Conservation (phyloP, 2,888 invertebrate genomes). For the Mimas tiliae region DNA sequence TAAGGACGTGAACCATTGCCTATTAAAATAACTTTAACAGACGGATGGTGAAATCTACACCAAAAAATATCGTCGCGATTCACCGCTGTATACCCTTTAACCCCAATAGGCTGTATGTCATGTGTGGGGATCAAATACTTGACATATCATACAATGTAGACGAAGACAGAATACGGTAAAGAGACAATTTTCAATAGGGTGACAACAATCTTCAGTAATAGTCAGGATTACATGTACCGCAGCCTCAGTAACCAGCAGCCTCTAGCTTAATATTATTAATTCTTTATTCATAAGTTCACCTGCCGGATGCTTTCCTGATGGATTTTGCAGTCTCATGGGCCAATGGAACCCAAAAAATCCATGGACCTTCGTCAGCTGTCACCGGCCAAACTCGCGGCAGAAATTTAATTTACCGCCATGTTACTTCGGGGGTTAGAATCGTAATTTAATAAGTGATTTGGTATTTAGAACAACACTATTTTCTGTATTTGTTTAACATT, state of each 20-base stretch:
- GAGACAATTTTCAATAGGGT: too few relatives aligned
- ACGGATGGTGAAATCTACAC: too few relatives aligned
- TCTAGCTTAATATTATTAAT: constrained; percentile 21
- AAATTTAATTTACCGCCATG: constrained; percentile 74
- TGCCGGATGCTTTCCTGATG: constrained; percentile 40
- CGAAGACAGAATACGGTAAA: too few relatives aligned
- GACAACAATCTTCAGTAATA: too few relatives aligned
- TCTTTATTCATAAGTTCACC: constrained; percentile 38
- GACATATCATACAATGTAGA: too few relatives aligned
- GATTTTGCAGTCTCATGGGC: constrained; percentile 35
- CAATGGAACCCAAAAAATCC: constrained; percentile 46
- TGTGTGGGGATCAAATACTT: too few relatives aligned
- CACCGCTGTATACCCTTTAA: too few relatives aligned
- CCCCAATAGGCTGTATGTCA: too few relatives aligned
- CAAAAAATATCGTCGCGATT: too few relatives aligned
- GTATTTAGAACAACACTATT: constrained; percentile 36
- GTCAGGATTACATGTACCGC: not conserved
- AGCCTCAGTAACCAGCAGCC: not conserved
- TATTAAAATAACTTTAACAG: too few relatives aligned
- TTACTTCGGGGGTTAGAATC: constrained; percentile 46
- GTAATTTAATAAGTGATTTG: constrained; percentile 55
- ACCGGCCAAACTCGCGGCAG: constrained; percentile 57
- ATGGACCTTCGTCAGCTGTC: constrained; percentile 73
- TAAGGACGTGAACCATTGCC: too few relatives aligned
- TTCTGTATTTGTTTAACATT: constrained; percentile 1